A percentile compares a stretch with the other conserved stretches of the same genome.
phyloP scores from a whole-genome alignment of 1,140 invertebrate species.

The Cydia strobilella region DNA sequence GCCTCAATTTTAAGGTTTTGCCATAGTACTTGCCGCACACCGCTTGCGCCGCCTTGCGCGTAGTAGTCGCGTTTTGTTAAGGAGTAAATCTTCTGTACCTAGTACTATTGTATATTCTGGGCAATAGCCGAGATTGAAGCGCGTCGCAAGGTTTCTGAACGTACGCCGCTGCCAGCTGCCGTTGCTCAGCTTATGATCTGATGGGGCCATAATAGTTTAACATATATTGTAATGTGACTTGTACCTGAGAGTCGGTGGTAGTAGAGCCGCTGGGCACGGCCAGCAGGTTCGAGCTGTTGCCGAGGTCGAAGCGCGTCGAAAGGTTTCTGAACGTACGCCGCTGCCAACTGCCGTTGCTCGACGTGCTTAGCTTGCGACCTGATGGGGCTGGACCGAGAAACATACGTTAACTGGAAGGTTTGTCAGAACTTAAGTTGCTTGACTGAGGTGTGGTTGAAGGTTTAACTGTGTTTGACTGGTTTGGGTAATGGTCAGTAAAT shows the following conservation, averaged over 20 bases:
- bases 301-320: constrained; percentile 62
- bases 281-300: constrained; percentile 45
- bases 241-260: constrained; percentile 66
- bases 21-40: no score
- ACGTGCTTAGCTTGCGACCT: constrained; percentile 61
- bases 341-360: constrained; percentile 69
- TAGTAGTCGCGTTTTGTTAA: no score
- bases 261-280: constrained; percentile 51
- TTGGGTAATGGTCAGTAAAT: no score
- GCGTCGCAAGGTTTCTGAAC: constrained; percentile 62
- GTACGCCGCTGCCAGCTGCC: constrained; percentile 69
- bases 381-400: constrained; percentile 50
- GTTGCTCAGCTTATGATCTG: constrained; percentile 59
- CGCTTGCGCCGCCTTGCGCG: no score
- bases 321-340: constrained; percentile 66
- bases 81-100: no score
- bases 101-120: no score
- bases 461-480: no score
- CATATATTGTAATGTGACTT: constrained; percentile 46
- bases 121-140: constrained; percentile 62
- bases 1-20: no score
- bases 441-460: no score
- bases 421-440: no score
- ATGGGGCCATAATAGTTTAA: constrained; percentile 40
- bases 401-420: constrained; percentile 27